Base-by-base conservation (phyloP, 2,888 invertebrate genomes). In the Torymus tubicola region DNA sequence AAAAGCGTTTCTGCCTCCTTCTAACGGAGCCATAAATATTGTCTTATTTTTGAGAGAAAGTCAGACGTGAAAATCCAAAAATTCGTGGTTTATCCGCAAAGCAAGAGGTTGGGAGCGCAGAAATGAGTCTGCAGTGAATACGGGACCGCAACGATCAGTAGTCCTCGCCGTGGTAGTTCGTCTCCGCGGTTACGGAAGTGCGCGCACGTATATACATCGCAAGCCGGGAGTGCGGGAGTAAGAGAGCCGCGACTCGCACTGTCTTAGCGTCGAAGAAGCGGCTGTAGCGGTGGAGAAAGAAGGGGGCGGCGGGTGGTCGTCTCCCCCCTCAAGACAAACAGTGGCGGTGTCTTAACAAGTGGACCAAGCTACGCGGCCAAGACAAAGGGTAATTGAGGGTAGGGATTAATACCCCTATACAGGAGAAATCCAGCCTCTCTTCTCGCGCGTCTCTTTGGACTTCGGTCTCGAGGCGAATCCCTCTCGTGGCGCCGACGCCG, bases 361-460 rank as follows among this genome's bases (percentile, higher is more conserved):
- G 90, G 90, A 90, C 90, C 90, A 90, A 90, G 90, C 90, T 89
- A 89, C 86, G 89, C 90, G 42, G 42, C 90, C 90, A 91, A 91
- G 90, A 90, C 90, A 91, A 91, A 90, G 90, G 90, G 90, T 90
- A 91, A 91, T 91, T 91, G 90, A 91, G 90, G 90, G 88, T 89
- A 89, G 89, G 90, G 90, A 90, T 91, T 91, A 90, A 91, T 91
- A 90, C 90, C 90, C 90, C 89, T 90, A 90, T 90, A 90, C 89
- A 89, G 86, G 85, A 86, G 90, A 89, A 88, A 87, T 88, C 88
- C 86, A 87, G 86, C 85, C 85, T 85, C 76, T 76, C 71, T 84
- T 84, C 42, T 42, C 42, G 42, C 42, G 42, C 85, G 84, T 77
- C 85, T 86, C 85, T 87, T 87, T 85, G 83, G 87, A 87, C 85